Conservation (phyloP, 2,888 invertebrate species). For the Agrochola lychnidis region DNA sequence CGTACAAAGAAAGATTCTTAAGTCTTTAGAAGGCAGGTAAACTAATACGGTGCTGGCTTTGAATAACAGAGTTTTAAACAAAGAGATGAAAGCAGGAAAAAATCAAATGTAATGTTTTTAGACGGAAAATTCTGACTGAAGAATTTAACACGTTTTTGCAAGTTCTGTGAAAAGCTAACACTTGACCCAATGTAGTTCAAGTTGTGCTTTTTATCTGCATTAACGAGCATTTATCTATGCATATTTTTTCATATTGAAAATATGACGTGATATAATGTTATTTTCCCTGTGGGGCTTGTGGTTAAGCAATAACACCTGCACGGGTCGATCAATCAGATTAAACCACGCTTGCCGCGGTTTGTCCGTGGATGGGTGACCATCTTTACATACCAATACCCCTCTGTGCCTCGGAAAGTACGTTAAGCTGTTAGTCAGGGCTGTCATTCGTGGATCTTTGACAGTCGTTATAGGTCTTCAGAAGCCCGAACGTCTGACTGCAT, state of each 20-base stretch:
- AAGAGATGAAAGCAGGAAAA: constrained; percentile 13
- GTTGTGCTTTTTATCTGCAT: background rate
- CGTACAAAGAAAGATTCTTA: constrained; percentile 9
- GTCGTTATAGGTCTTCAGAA: too few species aligned
- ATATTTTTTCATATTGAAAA: background rate
- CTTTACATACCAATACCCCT: too few species aligned
- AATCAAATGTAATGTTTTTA: background rate
- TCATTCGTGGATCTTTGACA: too few species aligned
- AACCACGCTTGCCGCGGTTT: too few species aligned
- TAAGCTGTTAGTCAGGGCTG: too few species aligned
- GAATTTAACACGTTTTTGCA: background rate
- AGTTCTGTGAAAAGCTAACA: background rate
- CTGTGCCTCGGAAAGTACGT: too few species aligned
- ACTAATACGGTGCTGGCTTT: constrained; percentile 1
- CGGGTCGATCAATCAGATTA: too few species aligned
- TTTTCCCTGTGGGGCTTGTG: background rate
- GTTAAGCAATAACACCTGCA: too few species aligned
- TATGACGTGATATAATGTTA: background rate
- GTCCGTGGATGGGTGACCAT: too few species aligned
- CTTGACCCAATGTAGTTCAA: background rate
- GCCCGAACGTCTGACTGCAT: too few species aligned
- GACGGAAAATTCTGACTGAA: background rate
- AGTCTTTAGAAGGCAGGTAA: constrained; percentile 3
- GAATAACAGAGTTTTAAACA: constrained; percentile 20
- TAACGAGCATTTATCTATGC: background rate